Conservation (phyloP, 2,888 invertebrate genomes). For the Lordiphosa andalusiaca region DNA sequence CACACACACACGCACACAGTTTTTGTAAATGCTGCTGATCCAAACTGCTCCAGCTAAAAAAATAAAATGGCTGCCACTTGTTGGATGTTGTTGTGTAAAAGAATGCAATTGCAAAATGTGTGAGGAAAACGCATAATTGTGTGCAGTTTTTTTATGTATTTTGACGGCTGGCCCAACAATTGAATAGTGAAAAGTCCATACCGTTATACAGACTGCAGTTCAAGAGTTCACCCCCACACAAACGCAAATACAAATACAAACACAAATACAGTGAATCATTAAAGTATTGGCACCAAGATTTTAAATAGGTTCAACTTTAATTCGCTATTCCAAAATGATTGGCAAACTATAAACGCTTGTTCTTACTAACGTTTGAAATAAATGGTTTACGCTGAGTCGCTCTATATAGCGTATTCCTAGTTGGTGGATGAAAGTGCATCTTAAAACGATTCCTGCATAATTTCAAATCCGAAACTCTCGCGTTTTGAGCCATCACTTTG, state of each 20-base stretch:
- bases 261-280: neutral
- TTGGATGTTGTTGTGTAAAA: conserved; percentile 66
- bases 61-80: conserved; percentile 80
- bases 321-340: too few species aligned
- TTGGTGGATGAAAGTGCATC: too few species aligned
- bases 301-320: too few species aligned
- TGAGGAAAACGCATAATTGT: too few species aligned
- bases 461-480: too few species aligned
- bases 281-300: too few species aligned
- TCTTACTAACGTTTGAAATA: too few species aligned
- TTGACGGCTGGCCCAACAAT: neutral
- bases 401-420: too few species aligned
- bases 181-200: conserved; percentile 29
- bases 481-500: too few species aligned
- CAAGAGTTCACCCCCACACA: conserved; percentile 37
- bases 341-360: too few species aligned
- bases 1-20: conserved; percentile 8
- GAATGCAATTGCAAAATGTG: conserved; percentile 5
- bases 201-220: conserved; percentile 34
- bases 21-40: conserved; percentile 12
- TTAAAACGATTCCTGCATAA: too few species aligned
- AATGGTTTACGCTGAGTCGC: too few species aligned
- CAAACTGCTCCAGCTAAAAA: conserved; percentile 44
- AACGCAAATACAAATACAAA: conserved; percentile 8
- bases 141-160: conserved; percentile 19